Evolutionary conservation across 1,140 invertebrate genomes (phyloP), one percentile per base, ranked within the genome.

Genomic region (Nasonia giraulti): DNA sequence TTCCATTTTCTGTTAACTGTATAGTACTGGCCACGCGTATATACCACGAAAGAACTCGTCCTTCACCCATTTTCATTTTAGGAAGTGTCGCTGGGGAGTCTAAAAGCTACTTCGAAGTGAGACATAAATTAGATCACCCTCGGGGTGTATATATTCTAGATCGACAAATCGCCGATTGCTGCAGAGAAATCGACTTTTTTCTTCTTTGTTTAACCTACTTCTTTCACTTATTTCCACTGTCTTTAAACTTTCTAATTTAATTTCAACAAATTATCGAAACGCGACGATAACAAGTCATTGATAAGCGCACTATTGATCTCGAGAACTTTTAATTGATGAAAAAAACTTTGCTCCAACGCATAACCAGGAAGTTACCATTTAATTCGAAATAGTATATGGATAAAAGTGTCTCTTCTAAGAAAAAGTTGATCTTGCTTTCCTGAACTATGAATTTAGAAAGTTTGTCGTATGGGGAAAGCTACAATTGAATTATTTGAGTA

Each of bases 61-160:
- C 12, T 27, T 44, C 20, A 75, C 17, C 75, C 44, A 77, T 44
- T 77, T 77, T 77, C 75, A 77, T 77, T 50, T 50, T 50, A 50
- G 44, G 12, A 77, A 77, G 75, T 77, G 44, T 77, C 75, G 44
- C 44, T 50, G 10, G 75, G 75, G 44, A 77, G 44, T 23, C 40
- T 77, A 50, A 77, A 37, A 47, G 75, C 75, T 27, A 23, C 44
- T 77, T 27, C 20, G 40, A 50, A 50, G 11, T 50, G 23, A 77
- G n/a, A 47, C 75, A 31, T 77, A 77, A 77, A 77, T 77, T 50
- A 77, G 40, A 77, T 50, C 23, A 50, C 23, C 44, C 75, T 77
- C 44, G 40, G 74, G 75, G 44, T 62, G 55, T 77, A 77, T 50
- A 77, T 27, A n/a, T 50, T 50, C 75, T 27, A 11, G 23, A 50